Percentiles rank a stretch among this genome's conserved stretches.
Evolutionary conservation across 1,140 invertebrate species (phyloP).

Genomic region (Nasonia longicornis): DNA sequence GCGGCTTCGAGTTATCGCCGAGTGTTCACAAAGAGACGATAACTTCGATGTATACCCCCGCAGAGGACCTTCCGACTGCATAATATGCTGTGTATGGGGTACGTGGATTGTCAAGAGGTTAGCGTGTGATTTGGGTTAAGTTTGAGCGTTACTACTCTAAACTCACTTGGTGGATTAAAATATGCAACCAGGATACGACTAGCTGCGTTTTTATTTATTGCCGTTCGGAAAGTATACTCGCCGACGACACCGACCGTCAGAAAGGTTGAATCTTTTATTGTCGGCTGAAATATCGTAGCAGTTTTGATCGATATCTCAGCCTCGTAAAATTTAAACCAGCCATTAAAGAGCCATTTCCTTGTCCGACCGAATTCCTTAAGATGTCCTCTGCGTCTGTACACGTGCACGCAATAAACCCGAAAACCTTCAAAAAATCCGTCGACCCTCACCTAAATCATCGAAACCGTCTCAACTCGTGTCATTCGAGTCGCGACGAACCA

Average conservation of each 20-base stretch:
- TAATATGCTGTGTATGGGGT: too few relatives aligned
- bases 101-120: too few relatives aligned
- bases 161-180: too few relatives aligned
- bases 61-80: too few relatives aligned
- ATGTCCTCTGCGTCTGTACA: background rate
- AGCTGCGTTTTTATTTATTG: too few relatives aligned
- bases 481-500: background rate
- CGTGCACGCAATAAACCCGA: background rate
- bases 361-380: background rate
- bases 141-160: too few relatives aligned
- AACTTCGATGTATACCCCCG: constrained; percentile 19
- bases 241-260: too few relatives aligned
- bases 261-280: background rate
- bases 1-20: constrained; percentile 53
- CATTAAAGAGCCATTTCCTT: background rate
- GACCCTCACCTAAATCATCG: background rate
- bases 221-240: too few relatives aligned
- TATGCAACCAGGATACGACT: too few relatives aligned
- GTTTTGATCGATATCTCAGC: background rate
- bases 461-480: background rate
- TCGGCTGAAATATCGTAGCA: background rate
- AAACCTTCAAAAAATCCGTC: background rate
- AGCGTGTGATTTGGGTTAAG: too few relatives aligned
- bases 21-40: constrained; percentile 55
- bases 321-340: background rate